Evolutionary conservation across 2,113 vertebrate genomes (phyloP), one percentile per base, ranked within the genome.

Genomic region (Blennius ocellaris): DNA sequence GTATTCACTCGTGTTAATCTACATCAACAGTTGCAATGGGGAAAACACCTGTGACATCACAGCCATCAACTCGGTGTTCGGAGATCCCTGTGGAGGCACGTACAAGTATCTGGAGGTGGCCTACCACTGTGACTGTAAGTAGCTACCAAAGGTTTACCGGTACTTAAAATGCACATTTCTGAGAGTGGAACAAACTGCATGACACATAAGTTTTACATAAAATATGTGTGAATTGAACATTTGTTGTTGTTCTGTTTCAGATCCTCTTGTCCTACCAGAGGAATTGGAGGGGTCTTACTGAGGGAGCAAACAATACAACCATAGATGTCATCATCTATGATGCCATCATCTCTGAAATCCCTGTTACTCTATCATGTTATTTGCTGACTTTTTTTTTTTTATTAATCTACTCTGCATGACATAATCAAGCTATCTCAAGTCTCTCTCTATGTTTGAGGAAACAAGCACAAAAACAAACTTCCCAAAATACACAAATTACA

Each of bases 51-150:
- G 89, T 3, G 44, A n/a, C 0, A 6, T 91, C 50, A 5, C 0
- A 0, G 84, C n/a, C 0, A 53, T 5, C 2, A 79, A 37, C 56
- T 51, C 52, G 0, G 30, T 68, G 68, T 85, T 89, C 39, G 80
- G 84, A 44, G 80, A 91, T 12, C 64, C 84, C 6, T 91, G 89
- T 16, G 0, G 0, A 0, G 53, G 57, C 21, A 91, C 80, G 1
- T 76, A 78, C 73, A 91, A 91, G 65, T 89, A 89, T 76, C 74
- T 91, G 76, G 83, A 87, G 61, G 51, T 85, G 64, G 48, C 85
- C 3, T 89, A 85, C 16, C 0, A 0, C 0, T 91, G 89, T 57
- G 0, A 74, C 1, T 73, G 85, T 86, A 77, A 80, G 87, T 84
- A 47, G 0, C 12, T 55, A 12, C 21, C 21, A 48, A 54, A 43